Conservation (phyloP, 2,797 vertebrate species). For the Eremophila alpestris region DNA sequence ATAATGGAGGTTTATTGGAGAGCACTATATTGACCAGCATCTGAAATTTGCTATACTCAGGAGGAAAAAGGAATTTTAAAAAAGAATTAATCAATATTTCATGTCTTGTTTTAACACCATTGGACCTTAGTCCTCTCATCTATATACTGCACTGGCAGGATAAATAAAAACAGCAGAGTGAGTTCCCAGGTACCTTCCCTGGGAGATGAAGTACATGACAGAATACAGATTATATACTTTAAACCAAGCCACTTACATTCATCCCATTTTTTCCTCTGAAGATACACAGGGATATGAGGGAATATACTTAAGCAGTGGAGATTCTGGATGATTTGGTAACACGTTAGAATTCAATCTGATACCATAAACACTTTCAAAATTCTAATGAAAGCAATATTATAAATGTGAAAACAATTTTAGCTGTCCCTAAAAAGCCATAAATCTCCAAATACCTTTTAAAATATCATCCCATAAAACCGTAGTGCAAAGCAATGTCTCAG, state of each 20-base stretch:
- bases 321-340: conserved; percentile 48
- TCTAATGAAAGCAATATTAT: conserved; percentile 62
- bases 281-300: conserved; percentile 14
- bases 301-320: conserved; percentile 52
- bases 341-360: conserved; percentile 53
- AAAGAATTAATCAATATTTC: conserved; percentile 75
- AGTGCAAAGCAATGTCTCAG: conserved; percentile 28
- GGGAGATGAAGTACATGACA: conserved; percentile 66
- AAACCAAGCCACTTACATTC: conserved; percentile 48
- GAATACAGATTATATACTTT: conserved; percentile 73
- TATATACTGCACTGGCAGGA: conserved; percentile 67
- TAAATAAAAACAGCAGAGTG: conserved; percentile 74
- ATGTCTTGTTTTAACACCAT: conserved; percentile 73
- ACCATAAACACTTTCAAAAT: conserved; percentile 39
- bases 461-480: conserved; percentile 45
- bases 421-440: conserved; percentile 51
- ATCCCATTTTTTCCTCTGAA: conserved; percentile 37
- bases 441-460: conserved; percentile 41
- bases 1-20: conserved; percentile 60
- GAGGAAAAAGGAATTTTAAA: conserved; percentile 63
- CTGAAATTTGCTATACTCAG: conserved; percentile 62
- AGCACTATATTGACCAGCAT: conserved; percentile 56
- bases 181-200: conserved; percentile 64
- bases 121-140: conserved; percentile 68
- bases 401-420: conserved; percentile 64